Conservation (phyloP, 2,113 vertebrate species). For the Alces alces region DNA sequence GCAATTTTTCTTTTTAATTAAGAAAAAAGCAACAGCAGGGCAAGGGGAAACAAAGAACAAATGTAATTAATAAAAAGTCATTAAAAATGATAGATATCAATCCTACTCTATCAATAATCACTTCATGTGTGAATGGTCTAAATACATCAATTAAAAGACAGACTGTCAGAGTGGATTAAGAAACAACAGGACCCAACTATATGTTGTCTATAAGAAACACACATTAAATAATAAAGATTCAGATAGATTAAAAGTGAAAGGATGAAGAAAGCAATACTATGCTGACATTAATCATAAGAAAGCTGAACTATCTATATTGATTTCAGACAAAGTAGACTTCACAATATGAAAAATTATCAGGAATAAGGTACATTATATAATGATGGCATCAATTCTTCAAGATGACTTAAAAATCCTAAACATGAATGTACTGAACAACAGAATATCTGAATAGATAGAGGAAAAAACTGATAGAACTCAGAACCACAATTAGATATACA, state of each 20-base stretch:
- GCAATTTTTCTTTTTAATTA: neutral
- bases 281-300: neutral
- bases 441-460: neutral
- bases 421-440: neutral
- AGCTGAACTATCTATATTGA: neutral
- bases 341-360: neutral
- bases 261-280: neutral
- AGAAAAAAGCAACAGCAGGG: neutral
- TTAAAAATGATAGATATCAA: neutral
- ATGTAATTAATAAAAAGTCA: neutral
- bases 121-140: neutral
- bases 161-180: neutral
- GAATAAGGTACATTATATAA: neutral
- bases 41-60: neutral
- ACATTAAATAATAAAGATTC: neutral
- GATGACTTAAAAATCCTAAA: neutral
- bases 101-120: neutral
- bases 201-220: neutral
- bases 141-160: neutral
- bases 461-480: neutral
- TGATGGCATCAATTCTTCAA: neutral
- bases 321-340: neutral
- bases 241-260: neutral
- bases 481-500: neutral
- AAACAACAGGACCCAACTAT: neutral